Conservation (phyloP, 2,113 vertebrate genomes). For the Solenodon paradoxus region DNA sequence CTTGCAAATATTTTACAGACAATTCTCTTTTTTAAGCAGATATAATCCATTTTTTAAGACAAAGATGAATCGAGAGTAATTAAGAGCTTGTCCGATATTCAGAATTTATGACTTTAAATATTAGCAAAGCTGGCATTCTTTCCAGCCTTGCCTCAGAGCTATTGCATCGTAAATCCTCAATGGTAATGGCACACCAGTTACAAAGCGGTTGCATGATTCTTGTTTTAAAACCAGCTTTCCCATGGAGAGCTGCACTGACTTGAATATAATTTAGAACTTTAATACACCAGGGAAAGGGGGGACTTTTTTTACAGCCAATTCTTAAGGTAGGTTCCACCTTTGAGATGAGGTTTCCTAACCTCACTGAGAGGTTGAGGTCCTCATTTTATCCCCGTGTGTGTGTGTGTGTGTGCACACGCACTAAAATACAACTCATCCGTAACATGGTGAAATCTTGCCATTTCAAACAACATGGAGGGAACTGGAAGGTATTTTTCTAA, state of each 20-base stretch:
- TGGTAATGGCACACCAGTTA: neutral
- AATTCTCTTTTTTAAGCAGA: neutral
- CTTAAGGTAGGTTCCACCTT: neutral
- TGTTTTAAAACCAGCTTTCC: neutral
- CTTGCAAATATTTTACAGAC: neutral
- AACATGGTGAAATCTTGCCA: no score
- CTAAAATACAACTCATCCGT: no score
- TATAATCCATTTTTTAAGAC: constrained; percentile 26
- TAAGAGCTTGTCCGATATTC: constrained; percentile 45
- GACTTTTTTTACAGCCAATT: neutral
- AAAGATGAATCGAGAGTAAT: constrained; percentile 48
- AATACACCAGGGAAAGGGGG: neutral
- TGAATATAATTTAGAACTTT: neutral
- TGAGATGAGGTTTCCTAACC: neutral
- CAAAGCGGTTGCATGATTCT: neutral
- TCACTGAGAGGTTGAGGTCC: neutral
- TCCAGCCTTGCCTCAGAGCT: neutral
- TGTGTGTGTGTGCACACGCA: no score
- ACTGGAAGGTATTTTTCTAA: no score
- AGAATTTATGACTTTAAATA: constrained; percentile 58
- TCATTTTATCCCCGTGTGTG: neutral
- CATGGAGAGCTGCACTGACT: neutral
- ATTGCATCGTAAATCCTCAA: constrained; percentile 18
- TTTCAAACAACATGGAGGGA: no score
- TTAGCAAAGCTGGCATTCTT: neutral